Evolutionary conservation across 2,888 invertebrate genomes (phyloP).

Genomic region (Caenorhabditis imperialis): DNA sequence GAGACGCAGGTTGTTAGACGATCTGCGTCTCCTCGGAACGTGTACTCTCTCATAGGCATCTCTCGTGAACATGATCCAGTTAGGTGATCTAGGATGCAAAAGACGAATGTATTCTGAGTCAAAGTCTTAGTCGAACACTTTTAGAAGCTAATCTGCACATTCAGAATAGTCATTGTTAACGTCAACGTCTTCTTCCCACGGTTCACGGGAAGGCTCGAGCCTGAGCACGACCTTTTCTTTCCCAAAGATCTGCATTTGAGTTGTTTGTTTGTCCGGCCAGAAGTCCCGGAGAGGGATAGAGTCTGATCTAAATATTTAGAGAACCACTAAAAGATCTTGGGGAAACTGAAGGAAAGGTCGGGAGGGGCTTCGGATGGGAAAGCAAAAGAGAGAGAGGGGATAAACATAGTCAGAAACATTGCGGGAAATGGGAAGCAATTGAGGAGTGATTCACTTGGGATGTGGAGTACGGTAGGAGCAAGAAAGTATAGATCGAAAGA

Average conservation of each 20-base stretch:
- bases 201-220: neutral
- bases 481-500: no score
- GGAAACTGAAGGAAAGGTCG: constrained; percentile 19
- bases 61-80: no score
- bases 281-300: neutral
- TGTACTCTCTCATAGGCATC: no score
- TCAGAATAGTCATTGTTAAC: constrained; percentile 12
- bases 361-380: constrained; percentile 43
- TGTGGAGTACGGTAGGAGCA: no score
- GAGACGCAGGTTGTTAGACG: no score
- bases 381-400: no score
- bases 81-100: no score
- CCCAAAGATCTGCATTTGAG: constrained; percentile 13
- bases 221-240: no score
- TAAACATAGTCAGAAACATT: constrained; percentile 28
- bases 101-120: constrained; percentile 7
- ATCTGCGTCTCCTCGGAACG: no score
- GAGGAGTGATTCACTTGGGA: no score
- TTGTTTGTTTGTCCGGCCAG: constrained; percentile 14
- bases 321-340: constrained; percentile 40
- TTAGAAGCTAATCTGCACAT: constrained; percentile 14
- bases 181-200: constrained; percentile 9
- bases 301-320: constrained; percentile 27
- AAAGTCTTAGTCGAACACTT: constrained; percentile 15
- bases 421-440: constrained; percentile 5